Conservation (phyloP, 2,888 invertebrate species). For the Hybos culiciformis region DNA sequence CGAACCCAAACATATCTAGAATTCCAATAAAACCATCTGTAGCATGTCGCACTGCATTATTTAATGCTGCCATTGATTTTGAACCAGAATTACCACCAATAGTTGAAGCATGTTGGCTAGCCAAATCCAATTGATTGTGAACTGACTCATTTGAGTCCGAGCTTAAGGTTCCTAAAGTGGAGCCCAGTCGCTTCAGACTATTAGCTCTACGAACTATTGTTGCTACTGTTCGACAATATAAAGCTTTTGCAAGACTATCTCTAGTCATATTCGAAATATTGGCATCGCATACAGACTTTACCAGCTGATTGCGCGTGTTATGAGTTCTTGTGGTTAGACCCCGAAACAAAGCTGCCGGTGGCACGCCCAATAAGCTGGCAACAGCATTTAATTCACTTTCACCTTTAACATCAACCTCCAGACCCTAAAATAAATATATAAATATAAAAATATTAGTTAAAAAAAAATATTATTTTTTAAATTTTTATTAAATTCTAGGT, state of each 20-base stretch:
- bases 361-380: slow-evolving; percentile 60
- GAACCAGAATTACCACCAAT: slow-evolving; percentile 68
- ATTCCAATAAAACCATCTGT: slow-evolving; percentile 93
- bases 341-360: slow-evolving; percentile 39
- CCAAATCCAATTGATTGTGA: slow-evolving; percentile 71
- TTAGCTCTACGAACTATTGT: slow-evolving; percentile 88
- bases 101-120: slow-evolving; percentile 74
- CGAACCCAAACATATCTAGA: slow-evolving; percentile 93
- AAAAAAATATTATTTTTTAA: neutral
- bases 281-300: slow-evolving; percentile 70
- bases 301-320: slow-evolving; percentile 61
- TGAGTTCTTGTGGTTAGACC: slow-evolving; percentile 74
- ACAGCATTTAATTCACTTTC: slow-evolving; percentile 77
- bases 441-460: slow-evolving; percentile 1
- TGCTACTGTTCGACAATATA: slow-evolving; percentile 88
- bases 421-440: slow-evolving; percentile 32
- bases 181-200: slow-evolving; percentile 70
- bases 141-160: slow-evolving; percentile 88
- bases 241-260: slow-evolving; percentile 78
- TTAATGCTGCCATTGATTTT: slow-evolving; percentile 81
- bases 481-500: neutral
- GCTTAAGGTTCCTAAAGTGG: slow-evolving; percentile 71
- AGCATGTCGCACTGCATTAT: slow-evolving; percentile 83
- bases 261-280: slow-evolving; percentile 78
- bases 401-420: slow-evolving; percentile 64